Evolutionary conservation across 2,113 vertebrate genomes (phyloP).

Genomic region (Axis porcinus): DNA sequence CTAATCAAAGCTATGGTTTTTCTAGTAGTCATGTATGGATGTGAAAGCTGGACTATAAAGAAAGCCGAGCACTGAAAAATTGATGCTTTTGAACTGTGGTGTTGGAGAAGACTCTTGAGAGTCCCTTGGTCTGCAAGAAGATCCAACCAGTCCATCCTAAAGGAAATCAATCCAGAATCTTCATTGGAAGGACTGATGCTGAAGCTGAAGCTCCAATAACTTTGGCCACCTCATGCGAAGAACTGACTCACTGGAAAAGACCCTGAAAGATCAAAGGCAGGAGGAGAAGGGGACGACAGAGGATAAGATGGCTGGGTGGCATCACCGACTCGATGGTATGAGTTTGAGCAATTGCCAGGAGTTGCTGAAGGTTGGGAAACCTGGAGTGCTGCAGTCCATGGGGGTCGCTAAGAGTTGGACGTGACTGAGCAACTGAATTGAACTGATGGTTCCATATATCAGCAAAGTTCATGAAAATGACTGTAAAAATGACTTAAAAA

Average conservation of each 20-base stretch:
- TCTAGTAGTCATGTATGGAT: background rate
- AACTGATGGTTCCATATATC: background rate
- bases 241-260: background rate
- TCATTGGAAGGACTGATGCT: background rate
- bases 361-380: background rate
- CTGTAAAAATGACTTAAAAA: background rate
- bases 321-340: fast-evolving
- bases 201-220: background rate
- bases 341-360: background rate
- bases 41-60: background rate
- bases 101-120: background rate
- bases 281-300: background rate
- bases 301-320: background rate
- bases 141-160: background rate
- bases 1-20: background rate
- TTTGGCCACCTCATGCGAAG: background rate
- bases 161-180: background rate
- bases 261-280: background rate
- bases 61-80: background rate
- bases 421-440: background rate
- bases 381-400: background rate
- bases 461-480: background rate
- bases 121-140: background rate
- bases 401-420: background rate
- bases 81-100: background rate